Base-by-base conservation (phyloP, 2,888 invertebrate species). In the Megastigmus dorsalis region DNA sequence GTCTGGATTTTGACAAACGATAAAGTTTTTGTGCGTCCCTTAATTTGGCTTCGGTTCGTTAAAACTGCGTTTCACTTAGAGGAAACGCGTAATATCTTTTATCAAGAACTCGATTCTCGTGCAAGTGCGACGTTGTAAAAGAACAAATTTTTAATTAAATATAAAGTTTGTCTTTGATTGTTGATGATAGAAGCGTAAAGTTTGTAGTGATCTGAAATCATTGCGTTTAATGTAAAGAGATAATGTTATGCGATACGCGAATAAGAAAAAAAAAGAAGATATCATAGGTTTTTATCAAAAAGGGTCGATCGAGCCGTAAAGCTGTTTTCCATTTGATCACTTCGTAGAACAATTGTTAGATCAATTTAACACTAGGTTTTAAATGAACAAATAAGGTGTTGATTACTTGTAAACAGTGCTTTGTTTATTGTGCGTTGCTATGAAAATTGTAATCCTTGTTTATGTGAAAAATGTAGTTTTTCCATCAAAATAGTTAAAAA, bases 201-300 rank as follows among this genome's bases (percentile, higher is more conserved):
- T 55, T 70, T 54, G 45, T 70, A 70, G 70, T 45, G 15, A 55
- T 10, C 26, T 70, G 9, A 63, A 52, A 26, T 54, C 20, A 33
- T 70, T 70, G 45, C 45, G 45, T 62, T 68, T 20, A 48, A 54
- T 57, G 36, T 5, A 28, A 38, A 59, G 7, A 13, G 15, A 20
- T 15, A 54, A 9, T n/a, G 33, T 54, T 68, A 36, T 55, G 20
- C 15, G 9, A 45, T 62, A 45, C 38, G 50, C 18, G 63, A 26
- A 52, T 10, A 69, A 28, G 2, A 55, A 41, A 48, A 20, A 20
- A 41, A 30, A 45, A n/a, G n/a, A n/a, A n/a, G n/a, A n/a, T n/a
- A n/a, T n/a, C n/a, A n/a, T 57, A 55, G n/a, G 28, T 70, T 70
- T 70, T 52, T 15, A 54, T 59, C 20, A 43, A 52, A 54, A 33